phyloP scores from a whole-genome alignment of 2,113 vertebrate species.

The Melierax canorus region DNA sequence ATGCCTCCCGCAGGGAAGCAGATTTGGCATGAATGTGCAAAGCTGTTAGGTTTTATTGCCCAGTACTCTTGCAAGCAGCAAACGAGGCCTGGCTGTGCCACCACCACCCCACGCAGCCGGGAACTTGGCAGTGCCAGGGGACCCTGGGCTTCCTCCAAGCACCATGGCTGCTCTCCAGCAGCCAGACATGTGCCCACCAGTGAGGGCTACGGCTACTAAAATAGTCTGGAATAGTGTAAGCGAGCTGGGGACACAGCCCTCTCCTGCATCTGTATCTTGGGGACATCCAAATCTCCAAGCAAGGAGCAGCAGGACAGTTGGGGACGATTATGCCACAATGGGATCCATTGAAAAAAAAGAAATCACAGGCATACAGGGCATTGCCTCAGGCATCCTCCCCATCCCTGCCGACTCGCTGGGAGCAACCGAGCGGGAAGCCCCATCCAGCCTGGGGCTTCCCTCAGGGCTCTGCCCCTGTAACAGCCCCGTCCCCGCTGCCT shows the following conservation, averaged over 20 bases:
- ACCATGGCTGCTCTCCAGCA: neutral
- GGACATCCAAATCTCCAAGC: neutral
- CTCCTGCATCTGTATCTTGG: accelerated
- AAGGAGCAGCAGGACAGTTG: neutral
- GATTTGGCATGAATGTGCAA: neutral
- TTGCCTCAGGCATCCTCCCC: neutral
- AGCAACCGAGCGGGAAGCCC: neutral
- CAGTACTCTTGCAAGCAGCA: neutral
- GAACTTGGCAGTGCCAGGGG: neutral
- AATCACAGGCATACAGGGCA: accelerated
- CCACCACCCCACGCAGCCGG: accelerated
- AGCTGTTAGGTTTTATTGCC: neutral
- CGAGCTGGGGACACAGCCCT: neutral
- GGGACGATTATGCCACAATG: accelerated
- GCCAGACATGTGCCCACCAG: accelerated
- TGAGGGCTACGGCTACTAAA: neutral
- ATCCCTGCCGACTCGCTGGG: accelerated
- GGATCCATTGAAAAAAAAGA: neutral
- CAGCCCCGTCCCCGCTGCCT: neutral
- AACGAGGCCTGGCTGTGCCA: neutral
- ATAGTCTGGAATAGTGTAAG: neutral
- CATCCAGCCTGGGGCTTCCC: accelerated
- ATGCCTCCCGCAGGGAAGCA: neutral
- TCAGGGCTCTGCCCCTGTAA: accelerated
- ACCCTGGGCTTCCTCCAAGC: neutral